These are phyloP conservation scores for Sphaeramia orbicularis DNA, from an alignment of 2,797 vertebrate genomes.

Conservation along the genomic window DNA sequence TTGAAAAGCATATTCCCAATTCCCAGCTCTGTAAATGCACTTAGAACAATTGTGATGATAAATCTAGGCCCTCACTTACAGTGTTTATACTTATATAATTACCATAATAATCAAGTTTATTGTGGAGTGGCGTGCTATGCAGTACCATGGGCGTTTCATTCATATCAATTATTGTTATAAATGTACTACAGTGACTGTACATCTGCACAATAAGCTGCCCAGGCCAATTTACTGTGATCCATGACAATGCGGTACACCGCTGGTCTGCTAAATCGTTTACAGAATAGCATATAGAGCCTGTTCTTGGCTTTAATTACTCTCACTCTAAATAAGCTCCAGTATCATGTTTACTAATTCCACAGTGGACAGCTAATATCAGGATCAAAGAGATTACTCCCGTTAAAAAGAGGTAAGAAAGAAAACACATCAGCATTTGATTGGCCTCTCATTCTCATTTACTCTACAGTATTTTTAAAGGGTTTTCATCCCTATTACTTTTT, in stretches of 20 bases:
- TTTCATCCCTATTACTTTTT: slow-evolving; percentile 43
- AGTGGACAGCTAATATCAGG: slow-evolving; percentile 63
- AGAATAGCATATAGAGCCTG: slow-evolving; percentile 54
- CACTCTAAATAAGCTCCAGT: slow-evolving; percentile 61
- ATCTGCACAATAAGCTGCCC: slow-evolving; percentile 76
- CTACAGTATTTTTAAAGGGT: slow-evolving; percentile 35
- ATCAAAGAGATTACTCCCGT: slow-evolving; percentile 64
- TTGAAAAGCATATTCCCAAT: slow-evolving; percentile 57
- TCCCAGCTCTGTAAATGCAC: slow-evolving; percentile 65
- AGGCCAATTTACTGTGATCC: slow-evolving; percentile 80
- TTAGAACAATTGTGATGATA: slow-evolving; percentile 71
- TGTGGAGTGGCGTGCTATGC: slow-evolving; percentile 72
- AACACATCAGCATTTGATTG: slow-evolving; percentile 51
- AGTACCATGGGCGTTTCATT: slow-evolving; percentile 69
- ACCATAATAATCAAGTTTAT: slow-evolving; percentile 84
- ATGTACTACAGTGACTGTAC: slow-evolving; percentile 68
- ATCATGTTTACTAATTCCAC: slow-evolving; percentile 62
- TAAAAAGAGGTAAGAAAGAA: slow-evolving; percentile 13
- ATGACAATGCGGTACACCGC: slow-evolving; percentile 65
- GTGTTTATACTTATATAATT: slow-evolving; percentile 82
- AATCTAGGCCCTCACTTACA: slow-evolving; percentile 74
- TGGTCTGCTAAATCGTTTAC: slow-evolving; percentile 65
- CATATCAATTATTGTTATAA: slow-evolving; percentile 77
- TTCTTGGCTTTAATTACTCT: slow-evolving; percentile 76
- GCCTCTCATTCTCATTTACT: slow-evolving; percentile 46